Evolutionary conservation across 2,797 vertebrate species (phyloP).

Genomic region (Pipistrellus nathusii): DNA sequence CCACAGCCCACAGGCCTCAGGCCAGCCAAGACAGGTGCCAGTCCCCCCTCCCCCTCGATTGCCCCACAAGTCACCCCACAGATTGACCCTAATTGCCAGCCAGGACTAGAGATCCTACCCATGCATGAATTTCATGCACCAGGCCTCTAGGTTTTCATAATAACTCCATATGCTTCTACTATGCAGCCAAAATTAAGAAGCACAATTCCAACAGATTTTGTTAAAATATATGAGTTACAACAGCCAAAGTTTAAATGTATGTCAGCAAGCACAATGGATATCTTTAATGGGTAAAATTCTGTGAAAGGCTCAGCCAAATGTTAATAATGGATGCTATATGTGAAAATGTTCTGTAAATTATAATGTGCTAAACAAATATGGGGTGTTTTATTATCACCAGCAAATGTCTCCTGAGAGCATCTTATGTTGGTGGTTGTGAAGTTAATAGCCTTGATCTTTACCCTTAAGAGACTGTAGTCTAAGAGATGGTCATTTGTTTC

Average conservation of each 20-base stretch:
- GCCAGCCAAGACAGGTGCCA: too few species aligned
- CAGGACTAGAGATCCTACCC: too few species aligned
- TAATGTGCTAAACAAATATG: background rate
- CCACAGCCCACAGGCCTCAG: too few species aligned
- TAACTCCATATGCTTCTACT: background rate
- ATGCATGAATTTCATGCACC: too few species aligned
- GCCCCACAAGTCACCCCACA: too few species aligned
- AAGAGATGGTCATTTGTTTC: slow-evolving; percentile 33
- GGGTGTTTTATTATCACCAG: background rate
- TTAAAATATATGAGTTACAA: background rate
- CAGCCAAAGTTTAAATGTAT: background rate
- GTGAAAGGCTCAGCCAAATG: background rate
- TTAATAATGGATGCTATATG: background rate
- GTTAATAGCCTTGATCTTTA: background rate
- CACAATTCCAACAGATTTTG: background rate
- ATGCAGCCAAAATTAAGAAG: background rate
- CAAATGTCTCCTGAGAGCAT: background rate
- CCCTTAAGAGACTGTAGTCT: background rate
- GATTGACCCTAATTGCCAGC: too few species aligned
- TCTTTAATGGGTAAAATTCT: background rate
- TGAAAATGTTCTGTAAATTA: slow-evolving; percentile 19
- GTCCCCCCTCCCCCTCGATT: too few species aligned
- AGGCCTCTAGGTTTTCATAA: background rate
- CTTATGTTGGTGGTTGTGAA: background rate
- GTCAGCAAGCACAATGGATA: background rate